Evolutionary conservation across 2,888 invertebrate species (phyloP).

Genomic region (Exephanes ischioxanthus): DNA sequence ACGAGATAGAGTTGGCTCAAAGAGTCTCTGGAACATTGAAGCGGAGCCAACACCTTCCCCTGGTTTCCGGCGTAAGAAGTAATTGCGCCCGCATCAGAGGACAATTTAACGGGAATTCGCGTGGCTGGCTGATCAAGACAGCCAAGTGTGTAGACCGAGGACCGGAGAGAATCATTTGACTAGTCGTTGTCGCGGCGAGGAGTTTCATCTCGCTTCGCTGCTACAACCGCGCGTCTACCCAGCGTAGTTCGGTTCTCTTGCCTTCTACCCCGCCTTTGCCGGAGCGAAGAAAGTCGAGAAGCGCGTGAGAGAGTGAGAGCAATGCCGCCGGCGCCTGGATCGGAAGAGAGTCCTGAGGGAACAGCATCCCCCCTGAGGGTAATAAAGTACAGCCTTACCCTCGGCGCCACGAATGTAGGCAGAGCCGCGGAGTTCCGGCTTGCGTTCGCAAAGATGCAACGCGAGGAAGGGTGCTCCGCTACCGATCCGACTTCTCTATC

Average conservation of each 20-base stretch:
- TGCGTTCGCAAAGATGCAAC: background rate
- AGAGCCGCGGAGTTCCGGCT: conserved; percentile 50
- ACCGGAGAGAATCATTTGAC: conserved; percentile 38
- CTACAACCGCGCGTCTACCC: conserved; percentile 28
- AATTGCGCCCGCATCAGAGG: conserved; percentile 68
- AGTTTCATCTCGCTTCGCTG: conserved; percentile 61
- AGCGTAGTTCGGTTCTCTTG: conserved; percentile 41
- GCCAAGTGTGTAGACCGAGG: conserved; percentile 9
- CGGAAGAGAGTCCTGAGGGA: conserved; percentile 12
- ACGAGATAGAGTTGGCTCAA: no score
- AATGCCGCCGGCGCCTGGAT: conserved; percentile 15
- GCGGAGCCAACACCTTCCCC: conserved; percentile 42
- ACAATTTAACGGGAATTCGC: conserved; percentile 68
- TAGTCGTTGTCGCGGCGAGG: conserved; percentile 19
- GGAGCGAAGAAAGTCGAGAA: conserved; percentile 39
- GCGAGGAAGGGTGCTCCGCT: background rate
- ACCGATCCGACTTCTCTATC: background rate
- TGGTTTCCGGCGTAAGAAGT: conserved; percentile 64
- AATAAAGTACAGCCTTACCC: conserved; percentile 52
- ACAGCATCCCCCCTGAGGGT: conserved; percentile 39
- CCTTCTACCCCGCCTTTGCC: conserved; percentile 27
- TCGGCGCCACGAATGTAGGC: conserved; percentile 31
- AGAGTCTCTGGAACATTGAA: no score
- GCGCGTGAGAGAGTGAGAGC: conserved; percentile 1
- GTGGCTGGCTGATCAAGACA: conserved; percentile 36